Percentiles rank a stretch among this genome's conserved stretches.
phyloP scores from a whole-genome alignment of 2,797 vertebrate genomes.

The Pseudomugil gertrudae region DNA sequence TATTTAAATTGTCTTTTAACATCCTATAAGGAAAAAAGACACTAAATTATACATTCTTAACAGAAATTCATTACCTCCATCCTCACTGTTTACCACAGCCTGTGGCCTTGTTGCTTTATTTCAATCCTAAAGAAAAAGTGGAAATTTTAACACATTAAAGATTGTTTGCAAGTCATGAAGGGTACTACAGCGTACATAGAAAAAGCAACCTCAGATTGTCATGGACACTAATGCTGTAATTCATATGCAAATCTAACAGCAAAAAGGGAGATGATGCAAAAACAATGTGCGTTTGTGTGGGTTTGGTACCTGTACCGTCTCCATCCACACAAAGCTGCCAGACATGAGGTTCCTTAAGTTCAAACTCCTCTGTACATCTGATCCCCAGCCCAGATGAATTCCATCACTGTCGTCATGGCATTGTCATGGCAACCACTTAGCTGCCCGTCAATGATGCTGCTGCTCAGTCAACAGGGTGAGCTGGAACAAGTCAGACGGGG shows the following conservation, averaged over 20 bases:
- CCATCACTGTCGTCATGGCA: slow-evolving; percentile 72
- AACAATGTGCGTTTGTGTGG: background rate
- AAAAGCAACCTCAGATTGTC: background rate
- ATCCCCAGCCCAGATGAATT: slow-evolving; percentile 56
- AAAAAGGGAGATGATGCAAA: background rate
- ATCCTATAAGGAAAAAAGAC: no score
- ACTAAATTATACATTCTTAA: background rate
- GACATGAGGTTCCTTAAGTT: slow-evolving; percentile 46
- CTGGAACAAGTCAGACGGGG: slow-evolving; percentile 16
- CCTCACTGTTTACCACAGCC: background rate
- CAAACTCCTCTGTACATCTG: slow-evolving; percentile 56
- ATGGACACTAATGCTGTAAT: background rate
- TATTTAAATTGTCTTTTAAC: background rate
- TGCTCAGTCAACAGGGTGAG: slow-evolving; percentile 57
- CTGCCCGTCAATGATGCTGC: slow-evolving; percentile 57
- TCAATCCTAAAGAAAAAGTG: background rate
- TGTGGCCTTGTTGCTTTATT: background rate
- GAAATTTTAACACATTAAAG: background rate
- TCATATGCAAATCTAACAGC: background rate
- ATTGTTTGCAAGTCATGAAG: background rate
- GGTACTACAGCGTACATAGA: background rate
- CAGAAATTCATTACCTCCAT: background rate
- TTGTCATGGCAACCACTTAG: slow-evolving; percentile 74
- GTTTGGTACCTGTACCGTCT: background rate
- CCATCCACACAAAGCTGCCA: slow-evolving; percentile 13